phyloP scores from a whole-genome alignment of 1,140 invertebrate genomes.

The Ostrea denselamellosa region DNA sequence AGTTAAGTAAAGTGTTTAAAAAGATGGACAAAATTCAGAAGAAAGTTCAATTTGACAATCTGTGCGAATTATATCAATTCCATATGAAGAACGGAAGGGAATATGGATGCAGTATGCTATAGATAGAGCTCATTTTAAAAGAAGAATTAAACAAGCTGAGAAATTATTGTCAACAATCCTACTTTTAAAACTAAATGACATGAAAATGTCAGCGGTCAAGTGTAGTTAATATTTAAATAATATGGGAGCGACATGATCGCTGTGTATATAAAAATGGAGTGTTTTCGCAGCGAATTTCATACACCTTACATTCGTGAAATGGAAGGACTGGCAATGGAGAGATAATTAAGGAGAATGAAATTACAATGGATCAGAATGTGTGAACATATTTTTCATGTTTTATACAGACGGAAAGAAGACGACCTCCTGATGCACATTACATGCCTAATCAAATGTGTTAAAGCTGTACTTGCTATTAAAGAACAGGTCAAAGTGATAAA shows the following conservation, averaged over 20 bases:
- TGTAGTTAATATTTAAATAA: neutral
- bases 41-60: neutral
- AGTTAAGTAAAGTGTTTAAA: no score
- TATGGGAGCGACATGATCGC: neutral
- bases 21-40: neutral
- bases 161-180: slow-evolving; percentile 5
- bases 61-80: no score
- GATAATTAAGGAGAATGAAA: slow-evolving; percentile 28
- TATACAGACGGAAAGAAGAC: neutral
- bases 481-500: slow-evolving; percentile 11
- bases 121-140: no score
- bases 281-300: neutral
- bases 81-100: no score
- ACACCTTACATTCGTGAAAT: neutral
- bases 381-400: slow-evolving; percentile 12
- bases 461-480: slow-evolving; percentile 10
- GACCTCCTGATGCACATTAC: slow-evolving; percentile 6
- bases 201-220: slow-evolving; percentile 28
- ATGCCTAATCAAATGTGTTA: slow-evolving; percentile 22
- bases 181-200: slow-evolving; percentile 35
- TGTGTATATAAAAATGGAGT: slow-evolving; percentile 15
- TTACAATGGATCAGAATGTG: no score
- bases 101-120: no score
- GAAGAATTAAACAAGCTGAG: slow-evolving; percentile 34
- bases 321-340: slow-evolving; percentile 26